phyloP scores from a whole-genome alignment of 2,113 vertebrate genomes.

The Aptenodytes patagonicus region DNA sequence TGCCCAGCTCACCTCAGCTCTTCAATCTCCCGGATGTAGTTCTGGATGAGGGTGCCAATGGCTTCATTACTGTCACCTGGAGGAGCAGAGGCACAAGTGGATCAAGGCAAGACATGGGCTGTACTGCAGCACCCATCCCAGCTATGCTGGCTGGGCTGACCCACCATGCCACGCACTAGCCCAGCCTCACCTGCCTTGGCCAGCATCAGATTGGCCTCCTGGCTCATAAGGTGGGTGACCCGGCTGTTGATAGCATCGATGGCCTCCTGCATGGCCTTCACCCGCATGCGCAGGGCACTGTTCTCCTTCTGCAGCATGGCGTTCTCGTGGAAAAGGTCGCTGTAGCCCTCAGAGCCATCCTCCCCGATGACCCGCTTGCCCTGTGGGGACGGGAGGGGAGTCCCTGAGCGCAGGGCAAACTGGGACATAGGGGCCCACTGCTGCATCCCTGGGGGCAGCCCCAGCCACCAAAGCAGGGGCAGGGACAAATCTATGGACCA shows the following conservation, averaged over 20 bases:
- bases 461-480: background rate
- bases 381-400: slow-evolving; percentile 57
- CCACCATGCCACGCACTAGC: rapidly evolving
- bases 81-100: background rate
- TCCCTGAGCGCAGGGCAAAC: background rate
- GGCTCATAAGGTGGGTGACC: slow-evolving; percentile 91
- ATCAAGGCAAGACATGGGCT: background rate
- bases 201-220: slow-evolving; percentile 88
- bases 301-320: slow-evolving; percentile 93
- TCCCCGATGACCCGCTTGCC: slow-evolving; percentile 91
- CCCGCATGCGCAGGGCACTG: slow-evolving; percentile 84
- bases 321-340: slow-evolving; percentile 91
- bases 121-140: rapidly evolving
- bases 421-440: rapidly evolving
- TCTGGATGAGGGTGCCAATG: slow-evolving; percentile 91
- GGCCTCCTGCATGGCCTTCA: slow-evolving; percentile 98
- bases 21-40: slow-evolving; percentile 95
- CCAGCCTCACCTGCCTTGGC: slow-evolving; percentile 85
- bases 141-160: background rate
- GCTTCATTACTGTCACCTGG: slow-evolving; percentile 90
- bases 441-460: background rate
- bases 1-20: slow-evolving; percentile 81
- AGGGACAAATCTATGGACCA: background rate
- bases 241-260: slow-evolving; percentile 92
- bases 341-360: slow-evolving; percentile 87